Evolutionary conservation across 1,140 invertebrate species (phyloP).

Genomic region (Cotesia chilonis): DNA sequence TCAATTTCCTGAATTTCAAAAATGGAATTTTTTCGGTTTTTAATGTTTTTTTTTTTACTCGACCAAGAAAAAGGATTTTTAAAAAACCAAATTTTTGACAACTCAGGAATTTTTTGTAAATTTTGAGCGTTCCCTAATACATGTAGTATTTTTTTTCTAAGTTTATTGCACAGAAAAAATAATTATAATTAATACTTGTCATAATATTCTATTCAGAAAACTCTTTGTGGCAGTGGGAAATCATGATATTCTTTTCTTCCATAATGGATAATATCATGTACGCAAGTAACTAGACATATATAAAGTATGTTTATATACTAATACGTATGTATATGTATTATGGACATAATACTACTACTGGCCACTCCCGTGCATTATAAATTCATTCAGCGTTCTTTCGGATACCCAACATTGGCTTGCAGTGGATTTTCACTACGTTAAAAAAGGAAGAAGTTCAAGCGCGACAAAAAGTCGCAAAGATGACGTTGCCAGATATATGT

Average conservation of each 20-base stretch:
- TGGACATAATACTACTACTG: background rate
- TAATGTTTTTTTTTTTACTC: too few species aligned
- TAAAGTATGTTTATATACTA: background rate
- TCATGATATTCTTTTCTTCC: background rate
- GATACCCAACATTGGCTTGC: constrained; percentile 14
- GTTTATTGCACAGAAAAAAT: background rate
- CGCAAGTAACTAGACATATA: background rate
- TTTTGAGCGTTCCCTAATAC: too few species aligned
- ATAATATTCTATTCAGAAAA: constrained; percentile 38
- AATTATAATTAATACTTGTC: background rate
- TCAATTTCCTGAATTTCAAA: too few species aligned
- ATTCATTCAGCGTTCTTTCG: constrained; percentile 41
- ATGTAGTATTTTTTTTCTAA: background rate
- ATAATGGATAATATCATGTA: background rate
- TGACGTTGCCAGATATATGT: background rate
- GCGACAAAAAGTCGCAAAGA: constrained; percentile 4
- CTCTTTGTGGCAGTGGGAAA: constrained; percentile 10
- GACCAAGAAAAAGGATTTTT: too few species aligned
- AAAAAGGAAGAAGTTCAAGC: background rate
- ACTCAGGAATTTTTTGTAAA: too few species aligned
- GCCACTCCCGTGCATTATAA: constrained; percentile 40
- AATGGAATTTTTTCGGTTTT: too few species aligned
- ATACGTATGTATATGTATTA: too few species aligned
- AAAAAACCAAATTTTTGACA: too few species aligned
- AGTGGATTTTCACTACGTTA: constrained; percentile 10